Conservation (phyloP, 2,888 invertebrate species). For the Drosophila nigricruria region DNA sequence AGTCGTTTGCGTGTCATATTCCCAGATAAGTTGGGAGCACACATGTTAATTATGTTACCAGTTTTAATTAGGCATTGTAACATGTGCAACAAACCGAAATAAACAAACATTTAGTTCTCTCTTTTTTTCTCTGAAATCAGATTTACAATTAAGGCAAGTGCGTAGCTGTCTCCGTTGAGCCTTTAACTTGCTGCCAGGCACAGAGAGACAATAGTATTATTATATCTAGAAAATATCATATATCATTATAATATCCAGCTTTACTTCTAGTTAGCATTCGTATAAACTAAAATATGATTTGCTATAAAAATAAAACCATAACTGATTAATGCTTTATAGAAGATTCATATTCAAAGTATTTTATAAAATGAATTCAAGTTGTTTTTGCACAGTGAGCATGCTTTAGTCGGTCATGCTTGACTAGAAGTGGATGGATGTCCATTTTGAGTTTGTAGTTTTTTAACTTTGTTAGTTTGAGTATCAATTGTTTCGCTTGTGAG, state of each 20-base stretch:
- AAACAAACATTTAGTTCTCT: not conserved
- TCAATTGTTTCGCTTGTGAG: not conserved
- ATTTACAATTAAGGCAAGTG: not conserved
- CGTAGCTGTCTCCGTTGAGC: not conserved
- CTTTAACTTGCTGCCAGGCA: no score
- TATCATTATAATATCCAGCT: no score
- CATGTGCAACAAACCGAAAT: not conserved
- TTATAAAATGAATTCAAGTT: no score
- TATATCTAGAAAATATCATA: no score
- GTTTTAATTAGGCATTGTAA: not conserved
- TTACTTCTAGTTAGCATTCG: no score
- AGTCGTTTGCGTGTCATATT: not conserved
- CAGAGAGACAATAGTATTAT: no score
- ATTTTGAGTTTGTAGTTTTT: not conserved
- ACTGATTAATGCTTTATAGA: no score
- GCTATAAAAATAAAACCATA: no score
- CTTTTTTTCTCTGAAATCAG: not conserved
- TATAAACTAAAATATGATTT: no score
- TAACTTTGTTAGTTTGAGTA: not conserved
- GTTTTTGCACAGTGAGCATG: not conserved
- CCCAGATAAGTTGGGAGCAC: not conserved
- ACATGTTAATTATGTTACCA: conserved; percentile 1
- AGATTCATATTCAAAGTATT: no score
- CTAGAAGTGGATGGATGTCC: not conserved
- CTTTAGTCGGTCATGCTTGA: not conserved